Base-by-base conservation (phyloP, 2,797 vertebrate species). In the Scarus forsteni region DNA sequence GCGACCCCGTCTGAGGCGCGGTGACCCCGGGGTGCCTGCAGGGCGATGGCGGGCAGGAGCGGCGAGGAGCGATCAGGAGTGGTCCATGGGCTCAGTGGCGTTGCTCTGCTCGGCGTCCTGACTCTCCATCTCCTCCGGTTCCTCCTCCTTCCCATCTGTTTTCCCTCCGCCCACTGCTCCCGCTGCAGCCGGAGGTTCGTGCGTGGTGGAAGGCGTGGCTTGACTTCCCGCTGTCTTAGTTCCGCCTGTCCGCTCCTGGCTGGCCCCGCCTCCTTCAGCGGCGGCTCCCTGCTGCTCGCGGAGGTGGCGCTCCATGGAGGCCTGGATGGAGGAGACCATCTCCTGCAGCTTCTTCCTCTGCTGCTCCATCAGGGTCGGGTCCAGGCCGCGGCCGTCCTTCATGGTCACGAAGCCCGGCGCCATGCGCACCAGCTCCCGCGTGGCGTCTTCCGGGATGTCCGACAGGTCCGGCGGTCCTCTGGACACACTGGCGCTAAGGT, bases 281-380 rank as follows among this genome's bases (percentile, higher is more conserved):
- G 53, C 19, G 0, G 38, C 89, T 36, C 92, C 81, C 89, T 92
- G 95, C 93, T 98, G 97, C 95, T 98, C 97, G 80, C 95, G 92
- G 86, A 98, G 92, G 88, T 98, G 96, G 73, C 96, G 97, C 92
- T 99, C 98, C 97, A 99, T 98, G 73, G 98, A 99, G 27, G 98
- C 98, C 92, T 99, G 98, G 92, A 99, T 99, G 86, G 96, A 97
- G 77, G 97, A 99, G 54, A 99, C 96, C 98, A 99, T 99, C 91
- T 99, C 98, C 92, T 99, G 98, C 85, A 99, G 95, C 84, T 97
- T 97, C 91, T 95, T 95, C 59, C 98, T 92, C 87, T 99, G 98
- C 62, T 97, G 96, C 93, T 99, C 98, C 89, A 99, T 95, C 86
- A 96, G 91, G 86, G 92, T 87, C 27, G 98, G 97, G 91, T 99